A percentile compares a stretch with the other conserved stretches of the same genome.
phyloP scores from a whole-genome alignment of 2,888 invertebrate species.

The Tryphoninae sp. region DNA sequence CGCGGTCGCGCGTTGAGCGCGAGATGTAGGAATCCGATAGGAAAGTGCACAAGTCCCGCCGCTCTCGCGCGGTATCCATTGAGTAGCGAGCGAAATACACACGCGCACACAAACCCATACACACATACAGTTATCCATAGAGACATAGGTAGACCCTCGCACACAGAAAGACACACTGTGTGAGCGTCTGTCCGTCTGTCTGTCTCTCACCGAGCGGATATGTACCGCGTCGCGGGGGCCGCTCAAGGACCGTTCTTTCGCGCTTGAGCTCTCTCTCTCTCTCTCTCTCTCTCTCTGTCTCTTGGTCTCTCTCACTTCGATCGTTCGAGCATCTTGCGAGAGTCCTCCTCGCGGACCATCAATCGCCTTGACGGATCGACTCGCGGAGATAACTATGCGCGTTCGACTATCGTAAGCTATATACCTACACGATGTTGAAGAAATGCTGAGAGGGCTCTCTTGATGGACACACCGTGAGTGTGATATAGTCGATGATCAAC shows the following conservation, averaged over 20 bases:
- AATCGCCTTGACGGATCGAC: conserved; percentile 64
- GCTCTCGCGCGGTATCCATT: conserved; percentile 54
- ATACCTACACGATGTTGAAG: conserved; percentile 36
- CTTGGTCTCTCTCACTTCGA: conserved; percentile 20
- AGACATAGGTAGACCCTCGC: no score
- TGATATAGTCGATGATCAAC: conserved; percentile 56
- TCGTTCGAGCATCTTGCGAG: conserved; percentile 40
- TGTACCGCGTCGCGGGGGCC: conserved; percentile 47
- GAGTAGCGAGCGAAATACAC: conserved; percentile 38
- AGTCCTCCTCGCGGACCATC: conserved; percentile 53
- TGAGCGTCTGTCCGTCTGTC: conserved; percentile 57
- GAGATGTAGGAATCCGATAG: conserved; percentile 63
- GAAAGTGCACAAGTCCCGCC: conserved; percentile 54
- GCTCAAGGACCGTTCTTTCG: conserved; percentile 63
- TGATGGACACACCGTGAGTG: conserved; percentile 57
- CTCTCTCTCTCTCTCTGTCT: conserved; percentile 34
- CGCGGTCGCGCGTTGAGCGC: conserved; percentile 16
- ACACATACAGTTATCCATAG: neutral
- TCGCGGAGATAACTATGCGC: conserved; percentile 59
- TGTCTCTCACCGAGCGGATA: conserved; percentile 50
- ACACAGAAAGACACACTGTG: conserved; percentile 28
- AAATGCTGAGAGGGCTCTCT: conserved; percentile 46
- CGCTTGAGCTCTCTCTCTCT: conserved; percentile 33
- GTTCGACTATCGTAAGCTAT: conserved; percentile 53
- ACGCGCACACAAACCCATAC: conserved; percentile 12